phyloP scores from a whole-genome alignment of 2,888 invertebrate species.

The Anthophora plumipes region DNA sequence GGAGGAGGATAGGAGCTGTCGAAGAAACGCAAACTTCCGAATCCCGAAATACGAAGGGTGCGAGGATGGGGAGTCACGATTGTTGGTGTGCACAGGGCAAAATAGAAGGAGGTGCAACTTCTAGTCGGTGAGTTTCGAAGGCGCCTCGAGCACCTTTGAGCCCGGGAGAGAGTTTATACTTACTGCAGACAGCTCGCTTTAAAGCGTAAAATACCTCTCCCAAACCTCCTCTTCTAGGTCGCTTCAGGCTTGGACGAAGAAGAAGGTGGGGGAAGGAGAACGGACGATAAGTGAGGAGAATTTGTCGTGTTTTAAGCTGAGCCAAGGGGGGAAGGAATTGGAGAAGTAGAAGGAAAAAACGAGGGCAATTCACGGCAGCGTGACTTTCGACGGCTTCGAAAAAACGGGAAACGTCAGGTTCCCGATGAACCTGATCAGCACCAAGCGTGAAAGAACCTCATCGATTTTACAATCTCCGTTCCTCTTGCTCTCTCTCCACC shows the following conservation, averaged over 20 bases:
- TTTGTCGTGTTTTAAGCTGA: conserved; percentile 50
- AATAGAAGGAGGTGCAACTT: conserved; percentile 28
- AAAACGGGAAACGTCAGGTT: conserved; percentile 44
- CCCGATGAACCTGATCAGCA: conserved; percentile 60
- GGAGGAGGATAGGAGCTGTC: neutral
- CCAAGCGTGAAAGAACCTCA: conserved; percentile 67
- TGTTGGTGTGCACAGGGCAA: conserved; percentile 1
- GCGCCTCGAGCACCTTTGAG: conserved; percentile 38
- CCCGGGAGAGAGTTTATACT: conserved; percentile 35
- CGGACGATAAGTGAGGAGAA: neutral
- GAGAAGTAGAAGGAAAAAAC: neutral
- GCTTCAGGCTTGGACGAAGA: neutral
- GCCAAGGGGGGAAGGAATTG: too few species aligned
- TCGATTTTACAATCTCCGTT: conserved; percentile 78
- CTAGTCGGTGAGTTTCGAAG: conserved; percentile 25
- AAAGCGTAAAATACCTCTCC: conserved; percentile 42
- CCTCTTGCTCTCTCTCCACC: conserved; percentile 44
- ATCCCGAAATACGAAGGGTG: conserved; percentile 11
- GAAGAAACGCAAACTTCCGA: conserved; percentile 35
- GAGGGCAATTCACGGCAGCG: neutral
- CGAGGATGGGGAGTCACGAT: conserved; percentile 4
- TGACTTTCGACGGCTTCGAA: conserved; percentile 18
- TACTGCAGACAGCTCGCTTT: conserved; percentile 45
- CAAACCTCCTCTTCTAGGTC: neutral
- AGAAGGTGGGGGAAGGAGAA: too few species aligned